Percentiles rank a stretch among this genome's conserved stretches.
Evolutionary conservation across 2,888 invertebrate species (phyloP).

Genomic region (Agapostemon virescens): DNA sequence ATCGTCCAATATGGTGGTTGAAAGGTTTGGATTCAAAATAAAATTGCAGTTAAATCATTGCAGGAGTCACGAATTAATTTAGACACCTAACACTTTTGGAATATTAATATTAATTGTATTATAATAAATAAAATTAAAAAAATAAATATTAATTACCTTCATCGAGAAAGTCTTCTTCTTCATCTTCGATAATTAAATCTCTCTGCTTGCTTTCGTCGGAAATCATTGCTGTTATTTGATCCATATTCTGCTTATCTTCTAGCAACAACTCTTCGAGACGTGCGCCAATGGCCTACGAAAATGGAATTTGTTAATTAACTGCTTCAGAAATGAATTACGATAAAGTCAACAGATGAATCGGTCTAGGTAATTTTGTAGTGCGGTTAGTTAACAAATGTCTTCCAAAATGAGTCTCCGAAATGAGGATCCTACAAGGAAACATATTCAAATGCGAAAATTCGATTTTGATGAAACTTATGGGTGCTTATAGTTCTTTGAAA

Average conservation of each 20-base stretch:
- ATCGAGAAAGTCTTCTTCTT: conserved; percentile 98
- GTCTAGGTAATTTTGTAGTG: background rate
- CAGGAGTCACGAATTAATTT: too few species aligned
- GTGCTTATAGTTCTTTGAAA: too few species aligned
- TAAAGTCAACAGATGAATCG: background rate
- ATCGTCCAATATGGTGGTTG: too few species aligned
- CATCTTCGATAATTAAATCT: conserved; percentile 90
- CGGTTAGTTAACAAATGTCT: too few species aligned
- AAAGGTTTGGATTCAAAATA: too few species aligned
- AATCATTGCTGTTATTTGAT: conserved; percentile 85
- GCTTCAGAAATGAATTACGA: background rate
- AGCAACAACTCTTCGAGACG: conserved; percentile 94
- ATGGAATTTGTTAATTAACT: background rate
- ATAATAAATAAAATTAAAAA: too few species aligned
- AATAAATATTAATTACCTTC: conserved; percentile 90
- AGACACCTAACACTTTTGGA: background rate
- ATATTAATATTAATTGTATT: too few species aligned
- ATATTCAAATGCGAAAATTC: too few species aligned
- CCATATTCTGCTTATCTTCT: conserved; percentile 89
- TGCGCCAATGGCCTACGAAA: conserved; percentile 88
- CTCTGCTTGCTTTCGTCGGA: conserved; percentile 90
- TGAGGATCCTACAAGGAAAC: too few species aligned
- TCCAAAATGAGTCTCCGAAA: too few species aligned
- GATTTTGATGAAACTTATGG: too few species aligned
- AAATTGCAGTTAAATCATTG: too few species aligned